Percentiles rank a stretch among this genome's conserved stretches.
These are phyloP conservation scores for Druceiella hillmani DNA, from an alignment of 2,888 invertebrate species.

Conservation along the genomic window DNA sequence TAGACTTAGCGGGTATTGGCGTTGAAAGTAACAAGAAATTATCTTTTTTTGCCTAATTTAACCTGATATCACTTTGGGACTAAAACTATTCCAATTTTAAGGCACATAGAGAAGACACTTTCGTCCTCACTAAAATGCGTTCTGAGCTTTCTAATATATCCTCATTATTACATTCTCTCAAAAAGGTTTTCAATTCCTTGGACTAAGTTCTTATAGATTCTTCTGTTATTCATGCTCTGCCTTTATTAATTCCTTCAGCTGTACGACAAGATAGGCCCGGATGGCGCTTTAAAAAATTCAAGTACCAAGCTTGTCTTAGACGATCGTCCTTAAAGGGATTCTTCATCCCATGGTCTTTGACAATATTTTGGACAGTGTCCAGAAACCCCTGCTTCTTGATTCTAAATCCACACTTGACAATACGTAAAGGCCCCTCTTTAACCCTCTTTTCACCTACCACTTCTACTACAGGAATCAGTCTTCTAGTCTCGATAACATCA, in stretches of 20 bases:
- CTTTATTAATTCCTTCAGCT: constrained; percentile 27
- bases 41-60: constrained; percentile 24
- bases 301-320: constrained; percentile 26
- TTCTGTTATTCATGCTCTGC: constrained; percentile 27
- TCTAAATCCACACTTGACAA: too few relatives aligned
- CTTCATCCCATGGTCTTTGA: too few relatives aligned
- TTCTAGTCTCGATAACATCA: too few relatives aligned
- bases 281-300: constrained; percentile 26
- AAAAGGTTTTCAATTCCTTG: constrained; percentile 23
- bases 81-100: constrained; percentile 27
- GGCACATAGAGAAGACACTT: constrained; percentile 25
- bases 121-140: constrained; percentile 27
- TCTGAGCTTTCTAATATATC: constrained; percentile 25
- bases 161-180: constrained; percentile 20
- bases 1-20: constrained; percentile 19
- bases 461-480: too few relatives aligned
- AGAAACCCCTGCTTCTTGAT: too few relatives aligned
- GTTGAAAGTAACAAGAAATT: constrained; percentile 21
- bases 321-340: background rate
- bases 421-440: too few relatives aligned
- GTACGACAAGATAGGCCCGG: constrained; percentile 23
- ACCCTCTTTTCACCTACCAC: too few relatives aligned
- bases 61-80: constrained; percentile 26
- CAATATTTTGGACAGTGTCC: too few relatives aligned
- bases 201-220: constrained; percentile 27